phyloP scores from a whole-genome alignment of 2,113 vertebrate species.

The Carlito syrichta region DNA sequence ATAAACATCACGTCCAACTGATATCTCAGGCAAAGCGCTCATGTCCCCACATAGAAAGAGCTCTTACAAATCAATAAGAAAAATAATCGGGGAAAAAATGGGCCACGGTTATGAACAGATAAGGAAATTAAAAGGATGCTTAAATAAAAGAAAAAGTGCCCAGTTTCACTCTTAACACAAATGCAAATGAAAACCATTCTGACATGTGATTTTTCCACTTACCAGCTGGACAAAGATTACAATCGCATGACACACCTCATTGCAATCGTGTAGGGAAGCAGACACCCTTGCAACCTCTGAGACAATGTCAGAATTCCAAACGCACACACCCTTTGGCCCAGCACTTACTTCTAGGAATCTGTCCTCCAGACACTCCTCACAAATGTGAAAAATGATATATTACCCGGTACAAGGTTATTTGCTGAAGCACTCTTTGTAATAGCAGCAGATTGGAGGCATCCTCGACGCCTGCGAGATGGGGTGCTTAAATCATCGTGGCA shows the following conservation, averaged over 20 bases:
- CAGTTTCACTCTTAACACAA: not conserved
- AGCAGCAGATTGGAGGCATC: not conserved
- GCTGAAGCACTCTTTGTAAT: not conserved
- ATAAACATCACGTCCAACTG: not conserved
- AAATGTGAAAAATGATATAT: not conserved
- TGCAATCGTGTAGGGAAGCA: not conserved
- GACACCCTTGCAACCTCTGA: not conserved
- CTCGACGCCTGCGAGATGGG: not conserved
- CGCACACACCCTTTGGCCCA: not conserved
- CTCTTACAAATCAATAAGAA: constrained; percentile 43
- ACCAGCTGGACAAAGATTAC: not conserved
- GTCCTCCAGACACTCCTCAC: not conserved
- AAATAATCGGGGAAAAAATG: not conserved
- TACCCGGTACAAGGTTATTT: not conserved
- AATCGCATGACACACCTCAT: not conserved
- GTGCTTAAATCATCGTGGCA: not conserved
- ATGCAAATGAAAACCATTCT: not conserved
- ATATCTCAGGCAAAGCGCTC: not conserved
- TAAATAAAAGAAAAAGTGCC: not conserved
- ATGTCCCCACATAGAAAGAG: constrained; percentile 41
- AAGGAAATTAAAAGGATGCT: not conserved
- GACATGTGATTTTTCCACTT: not conserved
- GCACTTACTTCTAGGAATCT: constrained; percentile 26
- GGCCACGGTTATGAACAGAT: not conserved
- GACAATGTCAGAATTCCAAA: not conserved